Percentiles rank a stretch among this genome's conserved stretches.
phyloP scores from a whole-genome alignment of 2,113 vertebrate genomes.

The Panthera uncia region DNA sequence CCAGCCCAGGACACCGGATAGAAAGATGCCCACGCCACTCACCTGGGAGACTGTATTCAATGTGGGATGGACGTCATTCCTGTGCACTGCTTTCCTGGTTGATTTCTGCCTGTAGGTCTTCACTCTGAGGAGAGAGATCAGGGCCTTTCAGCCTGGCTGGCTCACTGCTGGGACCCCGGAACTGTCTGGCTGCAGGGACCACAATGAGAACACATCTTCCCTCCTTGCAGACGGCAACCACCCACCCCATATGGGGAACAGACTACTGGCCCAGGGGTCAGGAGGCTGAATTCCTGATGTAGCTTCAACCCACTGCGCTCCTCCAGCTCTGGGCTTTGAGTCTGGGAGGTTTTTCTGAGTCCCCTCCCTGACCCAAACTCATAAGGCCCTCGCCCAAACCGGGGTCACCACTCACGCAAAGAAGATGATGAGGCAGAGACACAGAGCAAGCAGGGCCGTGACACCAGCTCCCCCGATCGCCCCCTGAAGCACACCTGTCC shows the following conservation, averaged over 20 bases:
- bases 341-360: neutral
- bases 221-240: neutral
- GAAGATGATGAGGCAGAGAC: neutral
- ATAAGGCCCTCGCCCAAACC: neutral
- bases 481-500: neutral
- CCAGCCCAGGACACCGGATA: neutral
- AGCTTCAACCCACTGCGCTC: accelerated
- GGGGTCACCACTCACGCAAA: constrained; percentile 28
- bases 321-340: neutral
- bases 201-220: accelerated
- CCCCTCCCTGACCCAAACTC: neutral
- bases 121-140: constrained; percentile 10
- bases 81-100: accelerated
- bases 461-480: neutral
- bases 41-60: neutral
- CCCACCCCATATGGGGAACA: neutral
- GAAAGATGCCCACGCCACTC: neutral
- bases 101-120: neutral
- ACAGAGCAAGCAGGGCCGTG: neutral
- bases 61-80: accelerated
- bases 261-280: neutral
- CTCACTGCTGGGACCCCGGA: accelerated
- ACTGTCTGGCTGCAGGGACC: neutral
- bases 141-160: neutral
- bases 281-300: neutral